phyloP scores from a whole-genome alignment of 23 tunicate species.

The Ascidia mentula region DNA sequence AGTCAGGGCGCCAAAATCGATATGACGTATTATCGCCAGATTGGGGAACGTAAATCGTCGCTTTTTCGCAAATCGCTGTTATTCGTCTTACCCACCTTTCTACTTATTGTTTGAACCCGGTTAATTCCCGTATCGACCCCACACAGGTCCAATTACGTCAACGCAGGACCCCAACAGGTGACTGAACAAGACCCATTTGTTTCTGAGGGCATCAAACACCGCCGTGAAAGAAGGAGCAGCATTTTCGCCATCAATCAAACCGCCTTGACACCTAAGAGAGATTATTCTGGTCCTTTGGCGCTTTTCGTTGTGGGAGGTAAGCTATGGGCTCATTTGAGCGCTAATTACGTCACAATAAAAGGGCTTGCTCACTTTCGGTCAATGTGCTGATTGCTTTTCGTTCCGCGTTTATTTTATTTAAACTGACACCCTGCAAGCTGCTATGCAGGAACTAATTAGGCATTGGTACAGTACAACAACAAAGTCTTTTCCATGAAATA shows the following conservation, averaged over 20 bases:
- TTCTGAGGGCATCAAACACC: background rate
- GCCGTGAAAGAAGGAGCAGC: background rate
- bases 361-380: no score
- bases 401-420: no score
- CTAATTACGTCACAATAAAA: background rate
- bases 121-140: background rate
- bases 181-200: background rate
- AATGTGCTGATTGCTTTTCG: no score
- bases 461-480: no score
- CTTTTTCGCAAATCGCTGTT: no score
- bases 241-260: constrained; percentile 9
- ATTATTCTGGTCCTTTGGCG: background rate
- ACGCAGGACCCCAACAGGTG: background rate
- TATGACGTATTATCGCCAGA: no score
- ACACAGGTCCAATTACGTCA: constrained; percentile 1
- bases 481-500: no score
- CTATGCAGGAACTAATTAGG: no score
- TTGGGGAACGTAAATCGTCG: no score
- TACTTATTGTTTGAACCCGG: background rate
- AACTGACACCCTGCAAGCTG: no score
- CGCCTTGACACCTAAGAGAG: background rate
- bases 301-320: background rate
- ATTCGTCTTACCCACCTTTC: no score
- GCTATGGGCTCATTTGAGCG: background rate
- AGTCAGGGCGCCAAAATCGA: no score